These are phyloP conservation scores for Scytalopus superciliaris DNA, from an alignment of 2,113 vertebrate species.

Conservation along the genomic window DNA sequence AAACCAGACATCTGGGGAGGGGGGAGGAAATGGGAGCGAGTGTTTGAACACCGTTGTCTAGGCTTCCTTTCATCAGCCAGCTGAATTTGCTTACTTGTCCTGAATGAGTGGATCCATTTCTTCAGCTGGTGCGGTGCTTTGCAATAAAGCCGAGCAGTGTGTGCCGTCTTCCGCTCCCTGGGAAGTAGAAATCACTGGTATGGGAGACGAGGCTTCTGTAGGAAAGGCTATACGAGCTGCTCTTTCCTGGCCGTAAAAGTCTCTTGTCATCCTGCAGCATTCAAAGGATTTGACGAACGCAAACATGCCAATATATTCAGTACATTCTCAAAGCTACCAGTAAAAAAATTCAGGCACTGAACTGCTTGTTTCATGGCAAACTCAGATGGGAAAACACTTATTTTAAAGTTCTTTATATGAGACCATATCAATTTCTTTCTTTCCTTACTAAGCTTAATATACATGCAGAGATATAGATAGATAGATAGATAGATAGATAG, in stretches of 20 bases:
- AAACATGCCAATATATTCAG: background rate
- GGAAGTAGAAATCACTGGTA: slow-evolving; percentile 53
- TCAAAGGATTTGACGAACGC: background rate
- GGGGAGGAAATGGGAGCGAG: background rate
- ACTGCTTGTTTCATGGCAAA: background rate
- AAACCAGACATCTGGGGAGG: slow-evolving; percentile 43
- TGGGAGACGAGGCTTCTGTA: slow-evolving; percentile 23
- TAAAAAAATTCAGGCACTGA: background rate
- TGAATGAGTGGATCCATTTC: slow-evolving; percentile 66
- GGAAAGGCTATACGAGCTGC: background rate
- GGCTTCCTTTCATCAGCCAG: slow-evolving; percentile 59
- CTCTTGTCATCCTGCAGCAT: background rate
- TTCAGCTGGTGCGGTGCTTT: slow-evolving; percentile 39
- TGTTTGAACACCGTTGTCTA: slow-evolving; percentile 54
- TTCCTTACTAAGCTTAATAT: background rate
- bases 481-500: background rate
- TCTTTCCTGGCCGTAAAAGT: background rate
- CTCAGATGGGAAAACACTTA: background rate
- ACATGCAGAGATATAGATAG: background rate
- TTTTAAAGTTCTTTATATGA: background rate
- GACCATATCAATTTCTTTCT: background rate
- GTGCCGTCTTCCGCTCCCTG: slow-evolving; percentile 45
- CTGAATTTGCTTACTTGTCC: slow-evolving; percentile 64
- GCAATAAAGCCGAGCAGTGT: slow-evolving; percentile 60
- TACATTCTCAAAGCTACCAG: rapidly evolving